Evolutionary conservation across 64 coral and sea anemone species (phyloP).

Genomic region (Exaiptasia diaphana): DNA sequence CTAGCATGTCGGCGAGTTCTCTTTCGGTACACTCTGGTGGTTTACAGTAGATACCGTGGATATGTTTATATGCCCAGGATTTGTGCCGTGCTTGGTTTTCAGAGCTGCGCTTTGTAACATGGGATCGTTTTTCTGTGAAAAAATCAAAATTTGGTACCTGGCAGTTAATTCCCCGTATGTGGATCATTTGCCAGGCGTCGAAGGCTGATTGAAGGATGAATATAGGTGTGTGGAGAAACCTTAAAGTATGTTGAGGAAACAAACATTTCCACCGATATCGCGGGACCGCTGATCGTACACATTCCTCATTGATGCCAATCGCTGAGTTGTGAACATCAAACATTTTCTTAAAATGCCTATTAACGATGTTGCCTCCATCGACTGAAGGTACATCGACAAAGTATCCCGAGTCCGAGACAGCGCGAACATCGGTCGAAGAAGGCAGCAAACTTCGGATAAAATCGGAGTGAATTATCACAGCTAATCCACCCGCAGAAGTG

Average conservation of each 20-base stretch:
- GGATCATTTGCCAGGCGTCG: conserved; percentile 91
- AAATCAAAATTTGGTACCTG: conserved; percentile 63
- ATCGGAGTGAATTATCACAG: conserved; percentile 84
- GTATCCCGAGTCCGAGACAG: conserved; percentile 85
- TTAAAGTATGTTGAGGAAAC: conserved; percentile 84
- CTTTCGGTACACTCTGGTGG: conserved; percentile 79
- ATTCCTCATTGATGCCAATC: conserved; percentile 67
- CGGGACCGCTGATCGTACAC: conserved; percentile 21
- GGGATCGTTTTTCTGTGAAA: background rate
- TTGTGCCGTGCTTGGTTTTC: conserved; percentile 4
- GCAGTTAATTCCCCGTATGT: conserved; percentile 76
- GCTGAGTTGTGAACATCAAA: conserved; percentile 75
- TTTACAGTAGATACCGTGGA: conserved; percentile 86
- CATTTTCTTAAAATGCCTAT: conserved; percentile 76
- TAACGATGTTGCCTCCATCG: conserved; percentile 61
- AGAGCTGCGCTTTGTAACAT: conserved; percentile 38
- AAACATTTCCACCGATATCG: conserved; percentile 82
- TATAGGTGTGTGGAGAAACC: conserved; percentile 74
- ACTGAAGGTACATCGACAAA: conserved; percentile 77
- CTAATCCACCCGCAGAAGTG: conserved; percentile 80
- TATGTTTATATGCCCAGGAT: conserved; percentile 74
- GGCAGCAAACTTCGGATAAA: conserved; percentile 71
- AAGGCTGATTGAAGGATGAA: conserved; percentile 94
- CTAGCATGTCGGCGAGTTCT: conserved; percentile 63
- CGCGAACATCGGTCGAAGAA: conserved; percentile 68